Conservation (phyloP, 64 coral and sea anemone genomes). For the Orbicella faveolata region DNA sequence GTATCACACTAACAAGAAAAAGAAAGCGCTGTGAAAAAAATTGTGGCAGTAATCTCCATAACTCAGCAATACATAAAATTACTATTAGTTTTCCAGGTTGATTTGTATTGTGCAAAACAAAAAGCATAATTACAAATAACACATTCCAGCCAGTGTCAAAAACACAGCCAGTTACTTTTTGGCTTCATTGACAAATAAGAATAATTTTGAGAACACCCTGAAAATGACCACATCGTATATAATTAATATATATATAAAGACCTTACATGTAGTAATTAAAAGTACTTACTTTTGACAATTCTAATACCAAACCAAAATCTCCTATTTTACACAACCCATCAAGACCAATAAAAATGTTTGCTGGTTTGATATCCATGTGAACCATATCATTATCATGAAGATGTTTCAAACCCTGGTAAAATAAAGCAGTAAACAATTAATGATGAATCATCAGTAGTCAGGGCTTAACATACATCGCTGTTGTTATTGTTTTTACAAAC, state of each 20-base stretch:
- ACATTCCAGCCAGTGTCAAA: too few species aligned
- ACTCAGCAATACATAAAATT: too few species aligned
- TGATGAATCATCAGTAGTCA: too few species aligned
- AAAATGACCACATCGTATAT: neutral
- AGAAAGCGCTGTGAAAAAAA: neutral
- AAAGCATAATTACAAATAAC: too few species aligned
- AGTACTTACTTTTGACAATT: constrained; percentile 80
- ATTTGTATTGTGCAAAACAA: too few species aligned
- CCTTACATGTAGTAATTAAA: neutral
- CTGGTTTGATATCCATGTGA: constrained; percentile 98
- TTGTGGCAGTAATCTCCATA: too few species aligned
- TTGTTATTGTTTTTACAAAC: too few species aligned
- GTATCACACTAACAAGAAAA: constrained; percentile 47
- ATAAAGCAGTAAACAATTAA: neutral
- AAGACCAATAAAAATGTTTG: constrained; percentile 89
- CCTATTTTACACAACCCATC: constrained; percentile 97
- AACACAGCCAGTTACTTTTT: too few species aligned
- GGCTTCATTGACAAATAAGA: too few species aligned
- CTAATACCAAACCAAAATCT: constrained; percentile 98
- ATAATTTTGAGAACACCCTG: neutral
- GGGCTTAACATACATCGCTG: neutral
- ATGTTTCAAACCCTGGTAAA: constrained; percentile 91
- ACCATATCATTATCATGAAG: constrained; percentile 90
- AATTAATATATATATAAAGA: neutral
- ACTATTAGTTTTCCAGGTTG: too few species aligned